Conservation (phyloP, 30 jellyfish, hydroid and myxozoan species). For the Cassiopea andromeda region DNA sequence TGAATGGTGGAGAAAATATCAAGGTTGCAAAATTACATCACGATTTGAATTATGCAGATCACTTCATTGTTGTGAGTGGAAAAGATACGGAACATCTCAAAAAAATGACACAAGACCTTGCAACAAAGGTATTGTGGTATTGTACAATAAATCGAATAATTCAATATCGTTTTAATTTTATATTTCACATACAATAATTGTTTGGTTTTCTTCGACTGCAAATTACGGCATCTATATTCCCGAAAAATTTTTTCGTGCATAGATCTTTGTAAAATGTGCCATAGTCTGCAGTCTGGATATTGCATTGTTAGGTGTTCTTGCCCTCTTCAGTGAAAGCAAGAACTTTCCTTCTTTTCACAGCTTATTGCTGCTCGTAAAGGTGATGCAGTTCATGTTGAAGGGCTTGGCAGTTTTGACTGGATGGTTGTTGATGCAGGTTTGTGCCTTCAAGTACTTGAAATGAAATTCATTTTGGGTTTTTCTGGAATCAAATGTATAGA, state of each 20-base stretch:
- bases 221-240: too few relatives aligned
- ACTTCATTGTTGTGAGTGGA: slow-evolving; percentile 76
- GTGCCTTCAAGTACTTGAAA: not conserved
- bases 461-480: not conserved
- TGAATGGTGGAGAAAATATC: slow-evolving; percentile 65
- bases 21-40: slow-evolving; percentile 65
- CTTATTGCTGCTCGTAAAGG: slow-evolving; percentile 71
- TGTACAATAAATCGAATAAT: too few relatives aligned
- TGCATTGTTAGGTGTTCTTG: not conserved
- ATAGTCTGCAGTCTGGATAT: too few relatives aligned
- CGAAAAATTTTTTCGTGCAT: too few relatives aligned
- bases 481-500: not conserved
- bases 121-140: slow-evolving; percentile 49
- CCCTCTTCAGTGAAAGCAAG: not conserved
- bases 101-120: slow-evolving; percentile 72
- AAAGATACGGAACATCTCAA: slow-evolving; percentile 73
- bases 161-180: not conserved
- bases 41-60: slow-evolving; percentile 74
- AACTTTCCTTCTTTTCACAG: slow-evolving; percentile 26
- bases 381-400: slow-evolving; percentile 83
- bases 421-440: slow-evolving; percentile 90
- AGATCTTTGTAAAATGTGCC: too few relatives aligned
- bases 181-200: not conserved
- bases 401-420: slow-evolving; percentile 89
- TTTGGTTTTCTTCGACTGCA: not conserved